A percentile compares a stretch with the other conserved stretches of the same genome.
Conservation (phyloP, 2,797 vertebrate genomes). For the Anguilla anguilla region DNA sequence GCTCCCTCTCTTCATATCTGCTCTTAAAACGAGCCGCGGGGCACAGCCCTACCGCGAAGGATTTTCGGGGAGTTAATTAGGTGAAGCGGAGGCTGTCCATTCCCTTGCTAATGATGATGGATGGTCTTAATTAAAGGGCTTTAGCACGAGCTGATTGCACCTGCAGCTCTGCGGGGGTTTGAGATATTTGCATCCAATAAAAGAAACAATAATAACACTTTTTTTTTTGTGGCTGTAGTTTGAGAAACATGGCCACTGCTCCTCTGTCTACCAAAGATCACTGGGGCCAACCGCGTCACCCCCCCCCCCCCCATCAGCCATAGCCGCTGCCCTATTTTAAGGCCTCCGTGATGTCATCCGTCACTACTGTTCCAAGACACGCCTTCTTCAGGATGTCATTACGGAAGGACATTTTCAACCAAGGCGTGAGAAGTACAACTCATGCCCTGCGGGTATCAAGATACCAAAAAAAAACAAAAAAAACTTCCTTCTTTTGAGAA, state of each 20-base stretch:
- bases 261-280: neutral
- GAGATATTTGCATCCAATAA: constrained; percentile 24
- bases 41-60: constrained; percentile 41
- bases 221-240: neutral
- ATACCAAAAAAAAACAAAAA: neutral
- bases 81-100: constrained; percentile 67
- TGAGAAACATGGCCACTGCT: neutral
- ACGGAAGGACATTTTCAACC: neutral
- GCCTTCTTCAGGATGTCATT: neutral
- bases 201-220: neutral
- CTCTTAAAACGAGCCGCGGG: constrained; percentile 28
- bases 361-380: neutral
- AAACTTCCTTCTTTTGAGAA: neutral
- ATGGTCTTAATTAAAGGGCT: constrained; percentile 78
- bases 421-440: neutral
- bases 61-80: constrained; percentile 70
- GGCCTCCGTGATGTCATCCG: neutral
- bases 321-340: neutral
- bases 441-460: neutral
- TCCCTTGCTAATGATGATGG: constrained; percentile 78
- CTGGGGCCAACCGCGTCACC: neutral
- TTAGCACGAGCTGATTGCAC: constrained; percentile 74
- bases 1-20: constrained; percentile 61
- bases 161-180: constrained; percentile 60
- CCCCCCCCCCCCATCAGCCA: neutral